Percentiles rank a stretch among this genome's conserved stretches.
These are phyloP conservation scores for Halcyon malimbica DNA, from an alignment of 2,113 vertebrate species.

Conservation along the genomic window DNA sequence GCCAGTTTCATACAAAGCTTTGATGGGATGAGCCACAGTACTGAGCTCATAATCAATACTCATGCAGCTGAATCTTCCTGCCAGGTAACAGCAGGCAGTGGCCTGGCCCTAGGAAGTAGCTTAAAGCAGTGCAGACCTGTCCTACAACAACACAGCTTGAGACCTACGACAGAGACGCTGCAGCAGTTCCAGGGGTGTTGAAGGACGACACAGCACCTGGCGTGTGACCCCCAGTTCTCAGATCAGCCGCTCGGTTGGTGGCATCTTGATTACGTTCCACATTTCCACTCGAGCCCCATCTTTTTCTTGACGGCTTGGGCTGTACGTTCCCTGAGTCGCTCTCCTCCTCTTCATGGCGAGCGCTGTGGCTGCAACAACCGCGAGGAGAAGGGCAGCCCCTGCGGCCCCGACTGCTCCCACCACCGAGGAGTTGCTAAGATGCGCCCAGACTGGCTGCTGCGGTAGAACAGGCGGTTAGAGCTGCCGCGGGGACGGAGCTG, in stretches of 20 bases:
- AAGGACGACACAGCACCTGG: not conserved
- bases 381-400: slow-evolving; percentile 54
- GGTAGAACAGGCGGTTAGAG: slow-evolving; percentile 44
- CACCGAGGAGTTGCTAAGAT: slow-evolving; percentile 60
- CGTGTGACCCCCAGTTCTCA: not conserved
- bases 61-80: not conserved
- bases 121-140: not conserved
- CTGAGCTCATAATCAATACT: not conserved
- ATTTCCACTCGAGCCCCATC: slow-evolving; percentile 72
- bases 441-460: slow-evolving; percentile 48
- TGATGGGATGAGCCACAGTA: not conserved
- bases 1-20: fast-evolving
- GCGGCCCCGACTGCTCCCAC: slow-evolving; percentile 66
- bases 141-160: not conserved
- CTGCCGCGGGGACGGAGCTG: fast-evolving
- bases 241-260: slow-evolving; percentile 71
- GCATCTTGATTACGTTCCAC: slow-evolving; percentile 75
- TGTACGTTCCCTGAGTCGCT: slow-evolving; percentile 73
- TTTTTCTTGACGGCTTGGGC: slow-evolving; percentile 73
- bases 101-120: not conserved
- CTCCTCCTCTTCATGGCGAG: slow-evolving; percentile 69
- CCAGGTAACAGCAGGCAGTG: not conserved
- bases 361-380: not conserved
- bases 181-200: not conserved
- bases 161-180: not conserved